Evolutionary conservation across 2,797 vertebrate species (phyloP), one percentile per base, ranked within the genome.

Genomic region (Pseudochirops cupreus): DNA sequence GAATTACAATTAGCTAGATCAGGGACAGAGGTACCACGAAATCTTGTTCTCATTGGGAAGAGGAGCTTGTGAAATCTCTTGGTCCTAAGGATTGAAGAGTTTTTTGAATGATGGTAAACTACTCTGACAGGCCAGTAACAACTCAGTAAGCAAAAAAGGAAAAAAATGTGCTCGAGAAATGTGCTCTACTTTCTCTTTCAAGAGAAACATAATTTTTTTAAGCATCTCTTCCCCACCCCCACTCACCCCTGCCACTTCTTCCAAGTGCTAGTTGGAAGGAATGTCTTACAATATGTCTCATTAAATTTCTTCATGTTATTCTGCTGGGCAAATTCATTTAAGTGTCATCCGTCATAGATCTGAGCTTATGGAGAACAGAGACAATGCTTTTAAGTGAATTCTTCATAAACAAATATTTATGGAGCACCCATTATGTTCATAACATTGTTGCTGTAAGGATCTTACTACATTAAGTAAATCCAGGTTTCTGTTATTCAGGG

Each of bases 341-440:
- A 82, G 24, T 91, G 57, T 95, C 91, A 96, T 92, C 87, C 92
- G 96, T 89, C 26, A 67, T 95, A 90, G 87, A 53, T 52, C 57
- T 91, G 67, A 95, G 52, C 93, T 95, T 33, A 11, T 74, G 94
- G 39, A 94, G 94, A 95, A 92, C 3, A 58, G 92, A n/a, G 33
- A 67, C 95, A 92, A 94, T 89, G 55, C 94, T 94, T 96, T 92
- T 93, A 96, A 95, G 59, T 16, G 21, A 90, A 11, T 91, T 94
- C 2, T 94, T 91, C 87, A 58, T 92, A 92, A 39, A 26, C 91
- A 62, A 57, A 91, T 55, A 54, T 39, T 3, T 91, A 67, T 93
- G 87, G 13, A 56, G 5, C 13, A 39, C 5, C 54, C n/a, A 39
- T 91, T 91, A 91, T 9, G 5, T 46, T 31, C 10, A 91, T 95